A percentile compares a stretch with the other conserved stretches of the same genome.
Evolutionary conservation across 2,797 vertebrate genomes (phyloP).

Genomic region (Anguilla marmorata): DNA sequence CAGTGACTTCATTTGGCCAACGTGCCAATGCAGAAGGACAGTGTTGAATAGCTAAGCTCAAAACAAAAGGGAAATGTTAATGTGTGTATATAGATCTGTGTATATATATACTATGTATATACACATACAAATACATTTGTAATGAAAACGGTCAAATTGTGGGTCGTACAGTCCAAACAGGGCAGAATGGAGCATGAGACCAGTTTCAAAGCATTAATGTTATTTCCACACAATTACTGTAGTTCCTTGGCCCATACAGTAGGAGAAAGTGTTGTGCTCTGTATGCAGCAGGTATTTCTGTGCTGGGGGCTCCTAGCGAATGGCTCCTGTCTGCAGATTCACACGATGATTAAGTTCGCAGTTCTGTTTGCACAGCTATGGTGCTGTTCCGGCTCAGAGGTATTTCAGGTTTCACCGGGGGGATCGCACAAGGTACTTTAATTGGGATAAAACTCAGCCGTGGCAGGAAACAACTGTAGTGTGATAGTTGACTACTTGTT

Average conservation of each 20-base stretch:
- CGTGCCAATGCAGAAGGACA: background rate
- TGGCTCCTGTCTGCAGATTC: constrained; percentile 24
- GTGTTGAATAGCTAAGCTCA: background rate
- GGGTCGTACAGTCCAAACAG: background rate
- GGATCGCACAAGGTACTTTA: constrained; percentile 11
- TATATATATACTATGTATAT: no score
- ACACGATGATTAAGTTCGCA: constrained; percentile 56
- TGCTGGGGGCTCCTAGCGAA: background rate
- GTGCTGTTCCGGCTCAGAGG: constrained; percentile 42
- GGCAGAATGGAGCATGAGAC: background rate
- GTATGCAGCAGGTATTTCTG: background rate
- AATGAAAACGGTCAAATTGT: background rate
- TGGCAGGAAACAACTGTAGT: background rate
- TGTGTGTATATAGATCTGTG: no score
- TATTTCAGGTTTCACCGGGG: constrained; percentile 42
- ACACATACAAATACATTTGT: no score
- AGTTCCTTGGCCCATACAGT: background rate
- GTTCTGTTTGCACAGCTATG: constrained; percentile 63
- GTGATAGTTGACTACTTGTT: background rate
- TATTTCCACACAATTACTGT: background rate
- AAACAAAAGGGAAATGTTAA: no score
- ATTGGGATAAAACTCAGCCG: background rate
- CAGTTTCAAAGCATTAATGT: background rate
- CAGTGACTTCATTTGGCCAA: background rate
- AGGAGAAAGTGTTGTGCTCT: background rate